Evolutionary conservation across 2,113 vertebrate genomes (phyloP), one percentile per base, ranked within the genome.

Genomic region (Podilymbus podiceps): DNA sequence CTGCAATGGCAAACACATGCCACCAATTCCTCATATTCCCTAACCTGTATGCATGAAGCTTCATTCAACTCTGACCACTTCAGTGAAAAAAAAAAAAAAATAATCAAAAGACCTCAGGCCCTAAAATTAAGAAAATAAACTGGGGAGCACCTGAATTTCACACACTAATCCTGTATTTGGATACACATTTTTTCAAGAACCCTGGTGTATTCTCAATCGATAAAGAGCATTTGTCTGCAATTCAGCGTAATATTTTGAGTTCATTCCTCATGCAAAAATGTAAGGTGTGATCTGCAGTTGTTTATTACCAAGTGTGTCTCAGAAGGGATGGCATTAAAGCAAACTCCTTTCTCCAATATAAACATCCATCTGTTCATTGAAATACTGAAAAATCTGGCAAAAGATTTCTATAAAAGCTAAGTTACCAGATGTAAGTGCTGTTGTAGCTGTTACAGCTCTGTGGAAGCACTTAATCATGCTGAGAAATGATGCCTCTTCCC

Each of bases 1-100:
- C 84, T 7, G 9, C 93, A 96, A 97, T 94, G 82, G 93, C 90
- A 96, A 97, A 96, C 97, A 97, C 92, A 97, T 97, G 97, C 92
- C 86, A 96, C 69, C 86, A 67, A 95, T 96, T 93, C 92, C 89
- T 73, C 73, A 53, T 93, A 93, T 94, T 94, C 94, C 73, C 94
- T 49, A 96, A 95, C 94, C 97, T 91, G 96, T 38, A 53, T 0
- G 0, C 79, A 80, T 22, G 79, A 91, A 90, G 92, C 90, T 91
- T 62, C 85, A 71, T 56, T 93, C 93, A 72, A 55, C 88, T 93
- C 91, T 52, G 67, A 96, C 89, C 84, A 85, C 59, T 91, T 52
- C 76, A 87, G 76, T 74, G 90, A 93, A 94, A 94, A 76, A 85
- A 97, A n/a, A n/a, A n/a, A n/a, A n/a, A n/a, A n/a, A n/a, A n/a